phyloP scores from a whole-genome alignment of 2,113 vertebrate genomes.

The Manacus vitellinus region DNA sequence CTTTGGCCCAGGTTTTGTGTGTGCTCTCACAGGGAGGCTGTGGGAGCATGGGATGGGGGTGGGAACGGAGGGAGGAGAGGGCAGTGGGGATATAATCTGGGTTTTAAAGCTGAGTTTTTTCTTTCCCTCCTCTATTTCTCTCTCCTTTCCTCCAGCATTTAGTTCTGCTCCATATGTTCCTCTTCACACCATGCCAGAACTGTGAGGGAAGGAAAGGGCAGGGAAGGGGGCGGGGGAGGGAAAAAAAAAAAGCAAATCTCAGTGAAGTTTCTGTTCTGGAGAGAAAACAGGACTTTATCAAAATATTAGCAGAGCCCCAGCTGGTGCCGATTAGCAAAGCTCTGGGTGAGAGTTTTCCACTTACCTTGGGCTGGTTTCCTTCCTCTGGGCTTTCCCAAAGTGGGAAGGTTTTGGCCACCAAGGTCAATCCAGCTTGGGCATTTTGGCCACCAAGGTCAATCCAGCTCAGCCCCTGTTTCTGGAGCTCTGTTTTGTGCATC shows the following conservation, averaged over 20 bases:
- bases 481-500: background rate
- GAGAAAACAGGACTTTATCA: constrained; percentile 37
- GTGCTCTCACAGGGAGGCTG: background rate
- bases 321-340: background rate
- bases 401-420: background rate
- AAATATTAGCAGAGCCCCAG: constrained; percentile 21
- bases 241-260: background rate
- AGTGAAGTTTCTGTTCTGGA: constrained; percentile 7
- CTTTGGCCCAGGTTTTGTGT: background rate
- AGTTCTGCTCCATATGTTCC: background rate
- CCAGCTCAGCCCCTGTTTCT: background rate
- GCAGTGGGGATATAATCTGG: background rate
- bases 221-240: background rate
- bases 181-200: background rate
- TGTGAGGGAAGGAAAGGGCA: background rate
- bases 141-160: background rate
- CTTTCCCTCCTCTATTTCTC: background rate
- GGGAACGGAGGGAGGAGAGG: background rate
- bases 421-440: background rate
- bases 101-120: background rate
- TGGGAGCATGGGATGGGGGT: background rate
- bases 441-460: background rate
- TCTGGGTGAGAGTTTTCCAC: constrained; percentile 2
- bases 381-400: background rate
- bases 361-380: background rate